Evolutionary conservation across 2,888 invertebrate genomes (phyloP).

Genomic region (Coelopa pilipes): DNA sequence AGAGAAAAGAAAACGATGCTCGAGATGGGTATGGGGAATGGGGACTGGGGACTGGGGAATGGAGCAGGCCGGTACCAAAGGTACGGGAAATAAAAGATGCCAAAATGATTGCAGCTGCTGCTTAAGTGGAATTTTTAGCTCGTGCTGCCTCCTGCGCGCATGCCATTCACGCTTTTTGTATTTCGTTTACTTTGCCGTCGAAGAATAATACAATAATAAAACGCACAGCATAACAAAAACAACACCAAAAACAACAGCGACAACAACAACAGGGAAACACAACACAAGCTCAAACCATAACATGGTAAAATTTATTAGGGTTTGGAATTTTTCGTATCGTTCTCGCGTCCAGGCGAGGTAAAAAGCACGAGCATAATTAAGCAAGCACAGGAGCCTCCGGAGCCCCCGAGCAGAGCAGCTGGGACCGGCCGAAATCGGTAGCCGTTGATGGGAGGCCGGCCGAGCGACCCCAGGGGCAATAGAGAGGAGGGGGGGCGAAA

Average conservation of each 20-base stretch:
- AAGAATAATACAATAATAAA: slow-evolving; percentile 1
- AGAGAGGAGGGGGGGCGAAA: neutral
- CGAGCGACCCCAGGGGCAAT: no score
- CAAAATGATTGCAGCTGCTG: slow-evolving; percentile 25
- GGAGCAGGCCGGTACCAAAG: neutral
- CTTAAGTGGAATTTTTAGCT: slow-evolving; percentile 23
- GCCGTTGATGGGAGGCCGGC: no score
- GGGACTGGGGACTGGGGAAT: no score
- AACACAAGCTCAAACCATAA: neutral
- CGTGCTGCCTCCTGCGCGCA: slow-evolving; percentile 18
- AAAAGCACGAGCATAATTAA: slow-evolving; percentile 18
- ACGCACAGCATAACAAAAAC: neutral
- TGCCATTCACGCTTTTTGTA: slow-evolving; percentile 27
- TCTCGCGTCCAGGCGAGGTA: no score
- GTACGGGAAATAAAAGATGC: slow-evolving; percentile 19
- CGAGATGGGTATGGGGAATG: no score
- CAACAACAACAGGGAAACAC: neutral
- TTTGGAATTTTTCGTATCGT: slow-evolving; percentile 7
- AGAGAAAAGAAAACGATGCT: neutral
- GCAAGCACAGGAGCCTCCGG: neutral
- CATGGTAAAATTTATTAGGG: slow-evolving; percentile 21
- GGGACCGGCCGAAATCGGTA: no score
- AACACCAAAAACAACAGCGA: neutral
- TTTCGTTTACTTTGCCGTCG: neutral
- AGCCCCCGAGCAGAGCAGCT: neutral